Base-by-base conservation (phyloP, 2,888 invertebrate genomes). In the Standfussiana lucernea region DNA sequence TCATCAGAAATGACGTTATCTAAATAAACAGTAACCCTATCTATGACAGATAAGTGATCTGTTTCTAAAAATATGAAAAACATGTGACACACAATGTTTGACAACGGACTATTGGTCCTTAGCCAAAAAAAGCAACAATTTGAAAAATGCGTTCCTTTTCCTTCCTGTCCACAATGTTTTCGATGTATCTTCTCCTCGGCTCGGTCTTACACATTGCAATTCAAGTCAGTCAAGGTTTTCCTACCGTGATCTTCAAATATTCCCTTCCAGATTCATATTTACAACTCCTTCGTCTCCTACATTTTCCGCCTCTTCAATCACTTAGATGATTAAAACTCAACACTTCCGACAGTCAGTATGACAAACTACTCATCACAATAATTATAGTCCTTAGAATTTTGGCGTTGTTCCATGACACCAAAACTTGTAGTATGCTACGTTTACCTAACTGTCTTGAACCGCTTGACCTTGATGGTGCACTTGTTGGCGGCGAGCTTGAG, bases 401-500 rank as follows among this genome's bases (percentile, higher is more conserved):
- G 83, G 83, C 72, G 21, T 72, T 77, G 53, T 15, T 70, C 84
- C 65, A 79, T 83, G 85, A 87, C 87, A 87, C 85, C 80, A 84
- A 83, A 86, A 83, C 77, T 45, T n/a, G 47, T 70, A 66, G 8
- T 45, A 47, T 11, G 42, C 56, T 66, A 73, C n/a, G 35, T 77
- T 83, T 95, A 96, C 90, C 95, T 91, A 56, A 96, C 95, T 80
- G 98, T 97, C 96, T 99, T 99, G 93, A 99, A 98, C 93, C 99
- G 97, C 88, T 98, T 98, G 82, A 99, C 97, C 95, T 98, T 99
- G 92, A 99, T 97, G 84, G 97, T 97, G 86, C 98, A 98, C 94
- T 98, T 98, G 86, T 98, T 99, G 89, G 97, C 98, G 84, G 98
- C 97, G 86, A 98, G 98, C 96, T 99, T 99, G 87, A 99, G 97